Conservation (phyloP, 1,140 invertebrate genomes). For the Neodiprion virginianus region DNA sequence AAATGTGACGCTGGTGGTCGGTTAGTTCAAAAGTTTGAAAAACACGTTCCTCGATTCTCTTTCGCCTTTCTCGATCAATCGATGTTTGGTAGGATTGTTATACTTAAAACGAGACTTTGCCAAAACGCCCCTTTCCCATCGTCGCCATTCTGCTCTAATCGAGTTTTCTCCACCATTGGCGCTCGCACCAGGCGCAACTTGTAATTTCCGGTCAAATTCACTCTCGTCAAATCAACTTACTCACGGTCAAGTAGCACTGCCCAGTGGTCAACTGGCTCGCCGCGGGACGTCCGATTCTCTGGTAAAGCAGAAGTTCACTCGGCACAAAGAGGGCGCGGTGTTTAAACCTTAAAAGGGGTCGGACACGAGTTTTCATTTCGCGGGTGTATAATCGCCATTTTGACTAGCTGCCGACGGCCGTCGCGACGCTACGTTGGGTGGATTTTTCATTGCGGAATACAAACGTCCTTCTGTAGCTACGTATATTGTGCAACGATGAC, state of each 20-base stretch:
- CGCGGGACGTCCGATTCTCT: constrained; percentile 42
- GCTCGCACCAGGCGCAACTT: constrained; percentile 22
- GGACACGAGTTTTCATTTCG: not conserved
- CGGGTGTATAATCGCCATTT: not conserved
- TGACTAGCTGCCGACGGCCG: not conserved
- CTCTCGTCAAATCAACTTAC: constrained; percentile 47
- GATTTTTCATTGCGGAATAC: not conserved
- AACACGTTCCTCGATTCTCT: too few relatives aligned
- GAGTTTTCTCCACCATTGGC: constrained; percentile 28
- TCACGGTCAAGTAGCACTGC: constrained; percentile 57
- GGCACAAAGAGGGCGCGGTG: not conserved
- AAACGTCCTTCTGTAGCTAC: not conserved
- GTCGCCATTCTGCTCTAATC: constrained; percentile 10
- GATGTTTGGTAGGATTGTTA: too few relatives aligned
- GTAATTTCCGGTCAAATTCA: constrained; percentile 13
- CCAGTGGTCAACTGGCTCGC: constrained; percentile 56
- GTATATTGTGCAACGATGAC: not conserved
- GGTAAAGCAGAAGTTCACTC: constrained; percentile 30
- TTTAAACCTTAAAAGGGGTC: not conserved
- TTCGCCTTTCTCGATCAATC: too few relatives aligned
- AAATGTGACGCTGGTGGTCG: too few relatives aligned
- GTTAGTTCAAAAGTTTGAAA: too few relatives aligned
- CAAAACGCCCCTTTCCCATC: too few relatives aligned
- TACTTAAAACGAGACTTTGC: too few relatives aligned
- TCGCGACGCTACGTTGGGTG: not conserved